Percentiles rank a stretch among this genome's conserved stretches.
These are phyloP conservation scores for Drosophila nasuta DNA, from an alignment of 1,140 invertebrate genomes.

Conservation along the genomic window DNA sequence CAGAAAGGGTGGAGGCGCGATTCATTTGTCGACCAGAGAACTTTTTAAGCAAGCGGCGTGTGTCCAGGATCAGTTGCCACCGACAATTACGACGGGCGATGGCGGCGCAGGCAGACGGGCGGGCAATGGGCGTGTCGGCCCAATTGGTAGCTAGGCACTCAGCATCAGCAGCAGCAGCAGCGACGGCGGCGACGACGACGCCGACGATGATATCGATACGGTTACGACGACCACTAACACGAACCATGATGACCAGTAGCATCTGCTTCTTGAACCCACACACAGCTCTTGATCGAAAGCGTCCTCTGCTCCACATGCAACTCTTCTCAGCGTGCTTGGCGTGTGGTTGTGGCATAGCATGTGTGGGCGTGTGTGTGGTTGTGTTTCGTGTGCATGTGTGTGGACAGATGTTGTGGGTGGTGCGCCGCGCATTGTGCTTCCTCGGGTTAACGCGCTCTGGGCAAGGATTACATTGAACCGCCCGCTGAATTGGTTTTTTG, in stretches of 20 bases:
- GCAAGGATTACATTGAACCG: not conserved
- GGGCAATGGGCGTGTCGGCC: conserved; percentile 57
- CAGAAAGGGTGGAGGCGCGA: conserved; percentile 29
- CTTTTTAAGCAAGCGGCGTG: conserved; percentile 65
- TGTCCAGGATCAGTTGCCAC: conserved; percentile 70
- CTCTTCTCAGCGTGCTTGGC: conserved; percentile 37
- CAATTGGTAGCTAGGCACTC: conserved; percentile 66
- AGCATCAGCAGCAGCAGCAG: conserved; percentile 62
- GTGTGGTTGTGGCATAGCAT: conserved; percentile 16
- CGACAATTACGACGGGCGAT: conserved; percentile 46
- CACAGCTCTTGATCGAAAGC: conserved; percentile 34
- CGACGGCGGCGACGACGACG: conserved; percentile 24
- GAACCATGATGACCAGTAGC: conserved; percentile 18
- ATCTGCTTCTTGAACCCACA: conserved; percentile 4
- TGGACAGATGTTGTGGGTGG: conserved; percentile 10
- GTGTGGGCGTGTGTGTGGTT: conserved; percentile 31
- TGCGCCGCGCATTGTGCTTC: conserved; percentile 47
- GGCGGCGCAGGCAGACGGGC: conserved; percentile 63
- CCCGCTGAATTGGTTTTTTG: conserved; percentile 12
- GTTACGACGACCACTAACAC: conserved; percentile 18
- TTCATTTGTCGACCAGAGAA: conserved; percentile 40
- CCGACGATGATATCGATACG: conserved; percentile 8
- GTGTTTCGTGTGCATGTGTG: conserved; percentile 42
- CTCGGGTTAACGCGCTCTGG: not conserved
- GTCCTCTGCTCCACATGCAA: conserved; percentile 38